Evolutionary conservation across 2,888 invertebrate species (phyloP), one percentile per base, ranked within the genome.

Genomic region (Ceraclea dissimilis): DNA sequence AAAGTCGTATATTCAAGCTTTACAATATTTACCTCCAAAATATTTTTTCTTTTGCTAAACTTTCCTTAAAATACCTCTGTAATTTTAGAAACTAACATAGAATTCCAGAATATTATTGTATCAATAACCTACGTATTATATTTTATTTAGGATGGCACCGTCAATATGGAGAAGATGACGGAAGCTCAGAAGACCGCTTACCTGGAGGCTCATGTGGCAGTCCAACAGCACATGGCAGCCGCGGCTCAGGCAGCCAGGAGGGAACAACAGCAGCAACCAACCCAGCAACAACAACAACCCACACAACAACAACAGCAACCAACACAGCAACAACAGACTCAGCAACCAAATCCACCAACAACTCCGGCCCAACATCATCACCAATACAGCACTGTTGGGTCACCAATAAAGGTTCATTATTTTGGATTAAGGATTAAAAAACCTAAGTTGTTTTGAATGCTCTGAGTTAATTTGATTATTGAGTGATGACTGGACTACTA

Each of bases 191-290:
- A 86, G 71, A 83, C 85, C 61, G 84, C 85, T 53, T 87, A 87
- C 67, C 74, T 85, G 63, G 86, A 87, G 71, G 85, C 86, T 58
- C 86, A 84, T 69, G 85, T 85, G 68, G 86, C 85, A 59, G 84
- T 87, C 53, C 86, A 86, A 70, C 86, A 86, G 68, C 86, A 86
- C 69, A 86, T 86, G 84, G 85, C 85, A 43, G 85, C 86, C 67
- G 85, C 85, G 59, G 84, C 84, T 44, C 81, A 76, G 64, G 72
- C 78, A 65, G 74, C 79, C 22, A 68, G 78, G 57, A 71, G 77
- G 61, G 77, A 77, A 64, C 48, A 22, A 10, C 33, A 31, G 17
- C 55, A 47, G 17, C 43, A 43, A 10, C 26, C 4, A 5, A 4
- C 43, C 13, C 4, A 4, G 10, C 26, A 26, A 10, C 26, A 26